A percentile compares a stretch with the other conserved stretches of the same genome.
These are phyloP conservation scores for Hydrophis major DNA, from an alignment of 2,797 vertebrate genomes.

Conservation along the genomic window DNA sequence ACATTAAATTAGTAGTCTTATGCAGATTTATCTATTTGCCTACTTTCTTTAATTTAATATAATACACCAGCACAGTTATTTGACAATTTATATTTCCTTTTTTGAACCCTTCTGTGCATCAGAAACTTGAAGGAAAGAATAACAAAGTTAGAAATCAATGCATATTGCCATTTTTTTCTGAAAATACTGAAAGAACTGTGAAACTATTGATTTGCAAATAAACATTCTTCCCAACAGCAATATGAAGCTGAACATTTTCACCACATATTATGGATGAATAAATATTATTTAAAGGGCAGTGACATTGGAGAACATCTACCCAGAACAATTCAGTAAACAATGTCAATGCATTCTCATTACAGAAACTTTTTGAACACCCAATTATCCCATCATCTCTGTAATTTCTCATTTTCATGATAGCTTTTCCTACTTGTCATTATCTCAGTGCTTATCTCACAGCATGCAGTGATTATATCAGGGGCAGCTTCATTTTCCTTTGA, in stretches of 20 bases:
- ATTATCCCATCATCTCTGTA: slow-evolving; percentile 41
- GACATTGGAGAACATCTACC: neutral
- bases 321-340: neutral
- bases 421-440: slow-evolving; percentile 52
- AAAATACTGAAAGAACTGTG: rapidly evolving
- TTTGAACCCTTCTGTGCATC: neutral
- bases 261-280: rapidly evolving
- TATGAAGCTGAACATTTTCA: neutral
- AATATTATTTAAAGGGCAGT: rapidly evolving
- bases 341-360: neutral
- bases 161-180: rapidly evolving
- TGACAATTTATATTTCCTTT: neutral
- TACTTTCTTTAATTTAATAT: neutral
- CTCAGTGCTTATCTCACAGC: slow-evolving; percentile 57
- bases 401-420: slow-evolving; percentile 25
- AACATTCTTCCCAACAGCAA: neutral
- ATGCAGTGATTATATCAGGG: slow-evolving; percentile 47
- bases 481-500: slow-evolving; percentile 54
- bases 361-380: slow-evolving; percentile 33
- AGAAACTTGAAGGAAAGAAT: neutral
- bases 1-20: neutral
- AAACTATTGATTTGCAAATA: neutral
- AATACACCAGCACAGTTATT: rapidly evolving
- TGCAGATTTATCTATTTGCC: neutral
- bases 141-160: rapidly evolving